Evolutionary conservation across 37 sponge, comb jelly and placozoan species (phyloP).

Genomic region (Ianthella basta): DNA sequence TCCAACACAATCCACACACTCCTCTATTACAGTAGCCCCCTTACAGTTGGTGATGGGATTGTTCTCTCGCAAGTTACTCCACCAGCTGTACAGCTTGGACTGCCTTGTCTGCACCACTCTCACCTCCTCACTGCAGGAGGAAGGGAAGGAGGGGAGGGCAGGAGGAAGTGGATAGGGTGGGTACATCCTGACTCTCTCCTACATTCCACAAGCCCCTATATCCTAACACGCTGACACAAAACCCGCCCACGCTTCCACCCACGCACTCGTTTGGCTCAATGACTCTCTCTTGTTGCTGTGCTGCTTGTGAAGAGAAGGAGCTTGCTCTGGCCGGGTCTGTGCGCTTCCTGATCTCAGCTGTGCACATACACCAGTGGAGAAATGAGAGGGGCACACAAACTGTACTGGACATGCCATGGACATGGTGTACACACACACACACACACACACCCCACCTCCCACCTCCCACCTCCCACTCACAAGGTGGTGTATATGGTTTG

Average conservation of each 20-base stretch:
- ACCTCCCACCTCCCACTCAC: neutral
- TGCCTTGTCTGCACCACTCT: conserved; percentile 59
- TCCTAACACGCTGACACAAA: no score
- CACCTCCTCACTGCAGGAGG: conserved; percentile 58
- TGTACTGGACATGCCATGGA: neutral
- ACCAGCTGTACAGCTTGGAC: conserved; percentile 73
- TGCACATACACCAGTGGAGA: neutral
- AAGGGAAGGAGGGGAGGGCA: neutral
- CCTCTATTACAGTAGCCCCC: no score
- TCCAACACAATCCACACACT: no score
- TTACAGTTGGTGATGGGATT: conserved; percentile 81
- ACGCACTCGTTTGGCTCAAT: conserved; percentile 21
- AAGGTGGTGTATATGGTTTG: no score
- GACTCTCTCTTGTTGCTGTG: neutral
- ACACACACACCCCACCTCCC: neutral
- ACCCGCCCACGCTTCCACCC: no score
- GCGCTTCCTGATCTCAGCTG: conserved; percentile 34
- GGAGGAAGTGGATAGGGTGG: neutral
- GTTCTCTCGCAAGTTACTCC: conserved; percentile 68
- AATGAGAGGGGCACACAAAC: neutral
- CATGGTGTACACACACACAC: neutral
- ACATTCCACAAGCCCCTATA: no score
- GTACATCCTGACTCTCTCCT: no score
- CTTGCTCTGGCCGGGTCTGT: conserved; percentile 34
- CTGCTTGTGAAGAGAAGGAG: neutral